phyloP scores from a whole-genome alignment of 2,797 vertebrate genomes.

The Molothrus ater region DNA sequence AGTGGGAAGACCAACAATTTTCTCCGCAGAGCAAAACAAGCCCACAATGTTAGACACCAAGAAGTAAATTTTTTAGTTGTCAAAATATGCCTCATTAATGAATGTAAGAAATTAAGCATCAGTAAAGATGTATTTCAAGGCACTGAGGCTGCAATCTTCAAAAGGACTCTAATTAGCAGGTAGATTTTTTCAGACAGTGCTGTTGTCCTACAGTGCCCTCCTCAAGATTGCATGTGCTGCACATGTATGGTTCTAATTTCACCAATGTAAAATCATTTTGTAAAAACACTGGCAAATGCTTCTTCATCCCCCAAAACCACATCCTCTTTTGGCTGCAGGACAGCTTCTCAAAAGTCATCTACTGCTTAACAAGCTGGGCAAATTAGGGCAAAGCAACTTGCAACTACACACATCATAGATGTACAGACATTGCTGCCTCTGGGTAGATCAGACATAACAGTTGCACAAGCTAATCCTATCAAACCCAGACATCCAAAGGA shows the following conservation, averaged over 20 bases:
- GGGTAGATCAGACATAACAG: not conserved
- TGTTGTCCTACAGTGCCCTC: not conserved
- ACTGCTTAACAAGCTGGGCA: not conserved
- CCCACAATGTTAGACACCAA: not conserved
- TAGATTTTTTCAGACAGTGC: not conserved
- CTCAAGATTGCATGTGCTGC: not conserved
- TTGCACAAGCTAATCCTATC: not conserved
- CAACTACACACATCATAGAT: not conserved
- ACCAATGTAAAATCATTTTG: not conserved
- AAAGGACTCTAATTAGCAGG: not conserved
- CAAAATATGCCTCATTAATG: not conserved
- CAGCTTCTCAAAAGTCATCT: constrained; percentile 17
- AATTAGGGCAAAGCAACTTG: not conserved
- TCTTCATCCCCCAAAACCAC: not conserved
- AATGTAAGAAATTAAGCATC: not conserved
- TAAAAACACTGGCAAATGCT: not conserved
- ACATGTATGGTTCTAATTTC: not conserved
- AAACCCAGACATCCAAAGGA: constrained; percentile 43
- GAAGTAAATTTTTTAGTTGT: not conserved
- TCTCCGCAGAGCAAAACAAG: not conserved
- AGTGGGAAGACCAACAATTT: not conserved
- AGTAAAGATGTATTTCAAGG: not conserved
- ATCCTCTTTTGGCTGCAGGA: constrained; percentile 54
- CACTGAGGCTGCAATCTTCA: not conserved
- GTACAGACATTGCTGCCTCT: not conserved